Evolutionary conservation across 2,113 vertebrate genomes (phyloP), one percentile per base, ranked within the genome.

Genomic region (Ptilorrhoa leucosticta): DNA sequence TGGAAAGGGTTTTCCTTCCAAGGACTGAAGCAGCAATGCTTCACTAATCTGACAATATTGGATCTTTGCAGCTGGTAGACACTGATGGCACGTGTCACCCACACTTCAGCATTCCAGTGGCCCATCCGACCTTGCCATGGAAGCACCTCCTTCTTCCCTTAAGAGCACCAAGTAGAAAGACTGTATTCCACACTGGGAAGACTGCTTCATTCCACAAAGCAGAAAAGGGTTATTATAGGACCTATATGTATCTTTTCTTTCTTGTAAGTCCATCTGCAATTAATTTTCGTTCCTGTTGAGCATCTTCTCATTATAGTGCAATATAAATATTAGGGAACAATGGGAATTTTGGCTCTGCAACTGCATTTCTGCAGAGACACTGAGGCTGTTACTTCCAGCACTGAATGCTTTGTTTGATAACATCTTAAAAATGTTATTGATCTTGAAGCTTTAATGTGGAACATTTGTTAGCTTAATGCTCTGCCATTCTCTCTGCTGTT

Each of bases 381-480:
- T 37, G 44, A 50, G n/a, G 37, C 33, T 94, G 44, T 47, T 91
- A 68, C 88, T 92, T 94, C 77, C 37, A 82, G 79, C 70, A 82
- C n/a, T 47, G 78, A 73, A 70, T 77, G 14, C 4, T 93, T 96
- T 85, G 45, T 82, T 76, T 91, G 75, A 95, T 94, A 96, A 80
- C 33, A 82, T 90, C 75, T 93, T 88, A 63, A 89, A 94, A 90
- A 51, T 51, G 12, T 69, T 93, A 96, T 88, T 83, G 87, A 88
- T 85, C 42, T 39, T 88, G 71, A 93, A 87, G 58, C 24, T 93
- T 95, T 94, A 95, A 95, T 71, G 20, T 73, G 58, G 50, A 95
- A 83, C 93, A 93, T 95, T 96, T 94, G 82, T 86, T 91, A 93
- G 39, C 57, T 87, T 95, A 88, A 86, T 86, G 47, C 37, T 94